Conservation (phyloP, 2,888 invertebrate genomes). For the Tachina fera region DNA sequence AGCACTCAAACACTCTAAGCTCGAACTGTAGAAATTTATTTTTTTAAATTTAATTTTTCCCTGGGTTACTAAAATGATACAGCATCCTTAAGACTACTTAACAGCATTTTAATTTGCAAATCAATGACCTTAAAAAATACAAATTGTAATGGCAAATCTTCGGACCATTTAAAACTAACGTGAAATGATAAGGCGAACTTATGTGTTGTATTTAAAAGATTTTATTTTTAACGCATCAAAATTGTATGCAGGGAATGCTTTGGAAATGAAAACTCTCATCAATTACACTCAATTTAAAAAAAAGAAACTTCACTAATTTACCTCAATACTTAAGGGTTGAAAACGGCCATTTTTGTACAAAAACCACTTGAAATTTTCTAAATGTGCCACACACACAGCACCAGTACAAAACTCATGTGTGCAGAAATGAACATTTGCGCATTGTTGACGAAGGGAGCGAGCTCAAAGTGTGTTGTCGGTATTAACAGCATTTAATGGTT, state of each 20-base stretch:
- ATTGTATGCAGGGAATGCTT: slow-evolving; percentile 4
- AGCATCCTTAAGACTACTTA: background rate
- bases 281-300: background rate
- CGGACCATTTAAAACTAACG: slow-evolving; percentile 11
- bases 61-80: background rate
- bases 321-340: slow-evolving; percentile 52
- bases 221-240: background rate
- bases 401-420: slow-evolving; percentile 68
- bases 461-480: slow-evolving; percentile 1
- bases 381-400: background rate
- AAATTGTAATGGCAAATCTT: background rate
- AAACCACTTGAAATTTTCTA: slow-evolving; percentile 64
- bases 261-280: slow-evolving; percentile 32
- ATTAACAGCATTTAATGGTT: slow-evolving; percentile 19
- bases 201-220: background rate
- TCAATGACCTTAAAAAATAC: background rate
- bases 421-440: slow-evolving; percentile 75
- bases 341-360: slow-evolving; percentile 77
- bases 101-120: background rate
- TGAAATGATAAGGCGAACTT: background rate
- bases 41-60: no score
- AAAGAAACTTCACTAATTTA: slow-evolving; percentile 23
- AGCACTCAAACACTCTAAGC: no score
- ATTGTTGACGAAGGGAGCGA: slow-evolving; percentile 55
- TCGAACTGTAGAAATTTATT: no score